These are phyloP conservation scores for Drosophila koepferae DNA, from an alignment of 2,888 invertebrate species.

Conservation along the genomic window DNA sequence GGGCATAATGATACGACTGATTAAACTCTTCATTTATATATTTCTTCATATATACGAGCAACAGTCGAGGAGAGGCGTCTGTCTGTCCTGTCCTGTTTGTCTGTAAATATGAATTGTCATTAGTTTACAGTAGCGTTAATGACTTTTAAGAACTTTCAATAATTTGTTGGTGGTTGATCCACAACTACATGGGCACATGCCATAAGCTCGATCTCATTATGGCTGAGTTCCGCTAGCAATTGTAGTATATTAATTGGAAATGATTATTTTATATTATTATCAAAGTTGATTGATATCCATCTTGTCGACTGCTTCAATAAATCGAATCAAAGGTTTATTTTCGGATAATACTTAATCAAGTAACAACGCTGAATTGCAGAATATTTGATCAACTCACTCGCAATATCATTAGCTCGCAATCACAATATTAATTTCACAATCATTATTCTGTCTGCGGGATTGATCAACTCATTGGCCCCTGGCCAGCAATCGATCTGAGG, in stretches of 20 bases:
- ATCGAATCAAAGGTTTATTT: not conserved
- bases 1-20: too few relatives aligned
- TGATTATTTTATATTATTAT: not conserved
- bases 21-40: too few relatives aligned
- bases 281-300: not conserved
- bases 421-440: slow-evolving; percentile 68
- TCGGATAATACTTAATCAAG: not conserved
- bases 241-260: not conserved
- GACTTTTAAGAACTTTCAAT: not conserved
- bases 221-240: too few relatives aligned
- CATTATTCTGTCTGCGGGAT: slow-evolving; percentile 54
- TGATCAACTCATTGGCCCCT: slow-evolving; percentile 30
- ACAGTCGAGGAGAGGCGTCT: too few relatives aligned
- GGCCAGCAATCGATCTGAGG: slow-evolving; percentile 29
- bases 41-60: too few relatives aligned
- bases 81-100: too few relatives aligned
- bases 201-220: not conserved
- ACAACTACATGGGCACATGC: too few relatives aligned
- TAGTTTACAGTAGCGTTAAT: too few relatives aligned
- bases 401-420: slow-evolving; percentile 21
- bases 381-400: not conserved
- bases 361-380: not conserved
- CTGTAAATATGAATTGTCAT: too few relatives aligned
- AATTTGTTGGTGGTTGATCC: not conserved
- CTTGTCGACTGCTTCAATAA: not conserved